phyloP scores from a whole-genome alignment of 1,140 invertebrate genomes.

The Phymastichus coffea region DNA sequence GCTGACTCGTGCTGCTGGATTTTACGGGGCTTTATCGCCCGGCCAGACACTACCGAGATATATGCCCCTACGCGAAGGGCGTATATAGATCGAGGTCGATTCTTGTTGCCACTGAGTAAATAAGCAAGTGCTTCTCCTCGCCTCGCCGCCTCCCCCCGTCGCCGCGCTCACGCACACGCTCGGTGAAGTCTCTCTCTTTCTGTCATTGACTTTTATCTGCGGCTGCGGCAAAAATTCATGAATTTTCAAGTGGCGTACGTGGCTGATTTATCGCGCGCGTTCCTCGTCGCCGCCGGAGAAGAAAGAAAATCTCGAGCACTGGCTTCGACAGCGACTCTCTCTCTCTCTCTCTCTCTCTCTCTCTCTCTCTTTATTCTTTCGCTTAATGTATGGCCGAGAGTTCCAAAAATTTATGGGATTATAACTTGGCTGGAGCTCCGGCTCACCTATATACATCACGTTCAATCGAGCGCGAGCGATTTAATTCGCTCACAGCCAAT shows the following conservation, averaged over 20 bases:
- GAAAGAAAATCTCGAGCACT: not conserved
- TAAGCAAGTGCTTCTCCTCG: no score
- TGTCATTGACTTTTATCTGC: no score
- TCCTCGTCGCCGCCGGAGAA: not conserved
- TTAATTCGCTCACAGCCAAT: no score
- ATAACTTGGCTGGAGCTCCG: constrained; percentile 2
- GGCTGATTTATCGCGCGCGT: no score
- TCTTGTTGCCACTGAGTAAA: no score
- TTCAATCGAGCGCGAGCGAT: constrained; percentile 10
- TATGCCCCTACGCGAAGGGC: not conserved
- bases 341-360: no score
- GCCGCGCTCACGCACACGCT: no score
- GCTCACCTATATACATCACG: constrained; percentile 2
- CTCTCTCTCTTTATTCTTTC: not conserved
- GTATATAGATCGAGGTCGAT: no score
- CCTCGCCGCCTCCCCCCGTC: no score
- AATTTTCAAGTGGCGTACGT: no score
- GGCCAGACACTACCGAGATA: not conserved
- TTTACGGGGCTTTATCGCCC: constrained; percentile 4
- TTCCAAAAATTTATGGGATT: constrained; percentile 18
- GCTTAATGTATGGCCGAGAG: not conserved
- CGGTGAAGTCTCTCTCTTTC: no score
- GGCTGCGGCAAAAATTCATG: no score
- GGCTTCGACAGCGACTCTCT: not conserved
- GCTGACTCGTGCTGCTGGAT: constrained; percentile 3